A percentile compares a stretch with the other conserved stretches of the same genome.
phyloP scores from a whole-genome alignment of 2,888 invertebrate species.

The Dolichopus griseipennis region DNA sequence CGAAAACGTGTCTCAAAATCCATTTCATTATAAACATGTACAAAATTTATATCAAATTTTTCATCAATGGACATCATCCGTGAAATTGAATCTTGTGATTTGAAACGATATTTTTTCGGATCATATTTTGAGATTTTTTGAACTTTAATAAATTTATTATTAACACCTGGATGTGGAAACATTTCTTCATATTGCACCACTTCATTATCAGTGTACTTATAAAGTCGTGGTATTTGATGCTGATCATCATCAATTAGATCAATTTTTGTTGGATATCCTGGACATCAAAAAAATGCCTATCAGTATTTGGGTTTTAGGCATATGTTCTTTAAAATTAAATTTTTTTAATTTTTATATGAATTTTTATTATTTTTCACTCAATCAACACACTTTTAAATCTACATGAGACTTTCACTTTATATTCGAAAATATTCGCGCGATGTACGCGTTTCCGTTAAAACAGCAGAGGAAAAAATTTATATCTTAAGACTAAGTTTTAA shows the following conservation, averaged over 20 bases:
- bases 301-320: too few relatives aligned
- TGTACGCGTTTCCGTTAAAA: too few relatives aligned
- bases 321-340: too few relatives aligned
- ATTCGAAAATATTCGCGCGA: too few relatives aligned
- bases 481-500: too few relatives aligned
- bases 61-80: neutral
- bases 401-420: too few relatives aligned
- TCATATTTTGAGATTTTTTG: neutral
- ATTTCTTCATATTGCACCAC: neutral
- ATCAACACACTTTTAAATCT: too few relatives aligned
- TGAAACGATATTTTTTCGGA: neutral
- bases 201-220: neutral
- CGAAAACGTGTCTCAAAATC: neutral
- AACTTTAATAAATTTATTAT: neutral
- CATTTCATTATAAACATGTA: neutral
- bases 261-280: neutral
- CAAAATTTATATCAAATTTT: neutral
- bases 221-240: neutral
- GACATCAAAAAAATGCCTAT: neutral
- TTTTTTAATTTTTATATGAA: too few relatives aligned
- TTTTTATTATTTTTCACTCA: too few relatives aligned
- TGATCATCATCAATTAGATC: neutral
- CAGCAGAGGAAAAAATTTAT: too few relatives aligned
- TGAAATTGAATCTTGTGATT: neutral
- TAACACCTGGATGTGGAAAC: neutral